phyloP scores from a whole-genome alignment of 2,888 invertebrate species.

The Drosophila ustulata region DNA sequence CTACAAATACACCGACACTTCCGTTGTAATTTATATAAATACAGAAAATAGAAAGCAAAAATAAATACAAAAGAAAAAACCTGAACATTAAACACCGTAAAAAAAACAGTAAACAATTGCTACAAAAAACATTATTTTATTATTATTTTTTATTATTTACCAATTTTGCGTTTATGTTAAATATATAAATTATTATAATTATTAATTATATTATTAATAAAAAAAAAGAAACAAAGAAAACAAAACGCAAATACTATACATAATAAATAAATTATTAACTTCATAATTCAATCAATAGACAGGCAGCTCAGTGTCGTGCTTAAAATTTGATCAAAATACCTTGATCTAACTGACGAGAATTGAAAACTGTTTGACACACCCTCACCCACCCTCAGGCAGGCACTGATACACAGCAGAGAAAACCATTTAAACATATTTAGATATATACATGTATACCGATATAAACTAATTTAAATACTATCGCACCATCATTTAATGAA shows the following conservation, averaged over 20 bases:
- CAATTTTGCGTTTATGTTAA: slow-evolving; percentile 83
- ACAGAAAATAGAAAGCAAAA: slow-evolving; percentile 31
- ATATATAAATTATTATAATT: slow-evolving; percentile 84
- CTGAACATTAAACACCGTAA: slow-evolving; percentile 34
- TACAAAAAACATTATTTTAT: slow-evolving; percentile 65
- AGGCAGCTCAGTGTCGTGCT: slow-evolving; percentile 47
- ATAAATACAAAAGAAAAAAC: slow-evolving; percentile 13
- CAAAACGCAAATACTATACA: slow-evolving; percentile 58
- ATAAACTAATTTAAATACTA: slow-evolving; percentile 51
- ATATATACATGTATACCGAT: slow-evolving; percentile 53
- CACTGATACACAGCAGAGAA: slow-evolving; percentile 19
- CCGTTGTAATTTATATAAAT: slow-evolving; percentile 85
- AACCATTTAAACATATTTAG: slow-evolving; percentile 53
- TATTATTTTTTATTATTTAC: slow-evolving; percentile 84
- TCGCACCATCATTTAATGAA: slow-evolving; percentile 73
- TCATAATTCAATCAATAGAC: slow-evolving; percentile 34
- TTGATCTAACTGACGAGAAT: slow-evolving; percentile 63
- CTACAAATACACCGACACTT: slow-evolving; percentile 86
- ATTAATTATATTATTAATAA: slow-evolving; percentile 81
- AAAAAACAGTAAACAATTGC: slow-evolving; percentile 59
- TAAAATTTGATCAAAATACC: slow-evolving; percentile 33
- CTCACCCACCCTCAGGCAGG: slow-evolving; percentile 27
- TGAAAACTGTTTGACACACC: slow-evolving; percentile 28
- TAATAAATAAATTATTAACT: slow-evolving; percentile 35
- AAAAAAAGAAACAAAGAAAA: slow-evolving; percentile 55